Evolutionary conservation across 2,888 invertebrate species (phyloP), one percentile per base, ranked within the genome.

Genomic region (Tanypteryx hageni): DNA sequence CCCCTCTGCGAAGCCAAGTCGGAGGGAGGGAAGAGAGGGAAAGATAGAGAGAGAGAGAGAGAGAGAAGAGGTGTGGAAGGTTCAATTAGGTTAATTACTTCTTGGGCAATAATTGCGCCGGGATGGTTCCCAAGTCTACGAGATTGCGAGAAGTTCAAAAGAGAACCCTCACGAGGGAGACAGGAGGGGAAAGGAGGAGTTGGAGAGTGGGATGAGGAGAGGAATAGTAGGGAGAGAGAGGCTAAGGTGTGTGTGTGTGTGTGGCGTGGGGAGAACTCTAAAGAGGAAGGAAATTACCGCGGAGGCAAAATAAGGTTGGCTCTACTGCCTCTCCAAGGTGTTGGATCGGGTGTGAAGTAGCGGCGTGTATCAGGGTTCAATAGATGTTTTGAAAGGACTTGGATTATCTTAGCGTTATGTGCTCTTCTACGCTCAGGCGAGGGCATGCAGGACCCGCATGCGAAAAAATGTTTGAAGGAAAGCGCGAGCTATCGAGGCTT

Each of bases 81-180:
- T 89, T 89, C 89, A 89, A 89, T 89, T 89, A 89, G 89, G 89
- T 89, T 89, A 89, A 89, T 89, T 89, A 89, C 89, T 89, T 89
- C 89, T 89, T 44, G 64, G 44, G 89, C 44, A 56, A 89, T 89
- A 89, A 89, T 89, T 89, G 89, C 89, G 64, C 64, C 44, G 64
- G 64, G 89, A 89, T 89, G 89, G 68, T 68, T 89, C 59, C 89
- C 16, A 89, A 64, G 61, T 64, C 64, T 64, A 31, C 61, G 13
- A 86, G 61, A 59, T 61, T 31, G 86, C 61, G 61, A 68, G 76
- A 27, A 22, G 76, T 76, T 76, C 76, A 76, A 76, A 76, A 76
- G 76, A 76, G 76, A 16, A 22, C 10, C 22, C 76, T 76, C 76
- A 22, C 27, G 76, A 76, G 16, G 76, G 76, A n/a, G 22, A 76